A percentile compares a stretch with the other conserved stretches of the same genome.
These are phyloP conservation scores for Stomatorhinus ivindoensis DNA, from an alignment of 2,113 vertebrate genomes.

Conservation along the genomic window DNA sequence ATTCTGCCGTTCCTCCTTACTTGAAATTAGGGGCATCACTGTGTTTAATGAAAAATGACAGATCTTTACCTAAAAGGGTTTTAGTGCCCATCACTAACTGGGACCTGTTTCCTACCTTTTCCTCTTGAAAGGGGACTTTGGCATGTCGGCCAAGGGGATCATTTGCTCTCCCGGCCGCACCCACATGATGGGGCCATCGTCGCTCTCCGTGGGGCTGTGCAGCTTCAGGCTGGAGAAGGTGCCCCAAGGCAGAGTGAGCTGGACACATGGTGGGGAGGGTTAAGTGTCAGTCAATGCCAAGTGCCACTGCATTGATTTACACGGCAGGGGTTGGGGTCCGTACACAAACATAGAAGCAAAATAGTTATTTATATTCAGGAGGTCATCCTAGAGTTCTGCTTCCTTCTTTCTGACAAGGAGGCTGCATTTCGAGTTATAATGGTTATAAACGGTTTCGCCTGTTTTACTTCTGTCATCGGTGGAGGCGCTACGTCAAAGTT, in stretches of 20 bases:
- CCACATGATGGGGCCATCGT: constrained; percentile 98
- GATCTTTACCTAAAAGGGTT: background rate
- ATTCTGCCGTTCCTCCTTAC: background rate
- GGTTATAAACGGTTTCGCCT: background rate
- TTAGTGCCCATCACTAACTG: background rate
- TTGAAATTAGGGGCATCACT: background rate
- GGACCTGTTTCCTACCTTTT: constrained; percentile 67
- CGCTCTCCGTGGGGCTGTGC: constrained; percentile 87
- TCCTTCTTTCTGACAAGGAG: background rate
- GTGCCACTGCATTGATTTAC: background rate
- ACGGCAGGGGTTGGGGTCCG: background rate
- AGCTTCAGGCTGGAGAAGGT: constrained; percentile 82
- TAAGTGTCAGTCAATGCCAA: background rate
- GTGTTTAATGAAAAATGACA: background rate
- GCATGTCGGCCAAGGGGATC: constrained; percentile 97
- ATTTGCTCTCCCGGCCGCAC: constrained; percentile 96
- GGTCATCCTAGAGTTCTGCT: background rate
- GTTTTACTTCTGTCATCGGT: background rate
- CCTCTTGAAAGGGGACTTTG: constrained; percentile 98
- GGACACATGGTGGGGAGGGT: constrained; percentile 27
- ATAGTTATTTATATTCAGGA: background rate
- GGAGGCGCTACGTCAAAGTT: background rate
- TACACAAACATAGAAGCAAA: background rate
- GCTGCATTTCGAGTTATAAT: background rate
- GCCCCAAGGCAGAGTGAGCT: constrained; percentile 94